Evolutionary conservation across 2,113 vertebrate genomes (phyloP).

Genomic region (Oryzias celebensis): DNA sequence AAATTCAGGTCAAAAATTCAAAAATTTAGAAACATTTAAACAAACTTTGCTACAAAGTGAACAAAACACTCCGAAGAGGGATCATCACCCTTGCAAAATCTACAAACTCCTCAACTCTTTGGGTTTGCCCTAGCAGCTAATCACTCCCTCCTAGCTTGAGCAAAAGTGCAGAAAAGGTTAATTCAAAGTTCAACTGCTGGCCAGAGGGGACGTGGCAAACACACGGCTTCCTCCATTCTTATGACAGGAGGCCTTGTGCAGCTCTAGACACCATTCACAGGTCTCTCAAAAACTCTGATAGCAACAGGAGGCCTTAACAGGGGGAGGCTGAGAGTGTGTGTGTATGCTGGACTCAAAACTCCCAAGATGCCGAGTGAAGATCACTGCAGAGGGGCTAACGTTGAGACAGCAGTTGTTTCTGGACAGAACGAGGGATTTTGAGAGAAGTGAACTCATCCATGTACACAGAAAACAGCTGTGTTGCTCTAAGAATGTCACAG

Average conservation of each 20-base stretch:
- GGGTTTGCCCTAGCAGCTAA: conserved; percentile 5
- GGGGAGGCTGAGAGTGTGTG: conserved; percentile 32
- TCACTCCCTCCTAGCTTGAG: conserved; percentile 19
- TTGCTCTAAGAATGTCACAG: conserved; percentile 60
- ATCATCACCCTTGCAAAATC: conserved; percentile 28
- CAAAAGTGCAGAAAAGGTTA: conserved; percentile 27
- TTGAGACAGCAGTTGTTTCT: conserved; percentile 33
- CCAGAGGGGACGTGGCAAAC: conserved; percentile 4
- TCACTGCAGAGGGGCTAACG: conserved; percentile 33
- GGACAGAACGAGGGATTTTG: neutral
- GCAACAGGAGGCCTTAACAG: conserved; percentile 60
- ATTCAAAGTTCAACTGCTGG: conserved; percentile 36
- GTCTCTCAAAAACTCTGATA: conserved; percentile 55
- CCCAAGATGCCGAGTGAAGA: conserved; percentile 28
- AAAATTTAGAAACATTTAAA: neutral
- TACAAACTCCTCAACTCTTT: conserved; percentile 25
- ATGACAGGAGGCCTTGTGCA: conserved; percentile 50
- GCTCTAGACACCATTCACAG: conserved; percentile 50
- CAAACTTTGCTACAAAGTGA: conserved; percentile 2
- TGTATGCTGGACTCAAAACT: conserved; percentile 13
- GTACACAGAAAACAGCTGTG: conserved; percentile 53
- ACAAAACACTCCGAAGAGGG: conserved; percentile 13
- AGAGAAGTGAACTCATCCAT: conserved; percentile 35
- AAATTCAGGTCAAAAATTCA: conserved; percentile 20
- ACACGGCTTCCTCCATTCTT: conserved; percentile 31